phyloP scores from a whole-genome alignment of 1,140 invertebrate genomes.

The Lerema accius region DNA sequence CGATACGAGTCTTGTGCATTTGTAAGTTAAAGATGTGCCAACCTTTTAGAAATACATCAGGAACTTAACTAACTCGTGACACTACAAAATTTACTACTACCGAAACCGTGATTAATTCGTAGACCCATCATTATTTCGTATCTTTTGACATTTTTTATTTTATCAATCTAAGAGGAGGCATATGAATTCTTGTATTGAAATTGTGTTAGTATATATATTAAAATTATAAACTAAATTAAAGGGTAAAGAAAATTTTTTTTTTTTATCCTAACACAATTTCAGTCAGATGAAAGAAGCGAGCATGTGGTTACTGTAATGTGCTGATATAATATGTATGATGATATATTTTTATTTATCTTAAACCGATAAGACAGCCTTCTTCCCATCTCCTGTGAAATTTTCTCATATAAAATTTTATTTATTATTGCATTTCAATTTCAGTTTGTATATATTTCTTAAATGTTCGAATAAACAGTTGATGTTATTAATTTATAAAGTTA shows the following conservation, averaged over 20 bases:
- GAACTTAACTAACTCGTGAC: slow-evolving; percentile 7
- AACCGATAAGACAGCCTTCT: slow-evolving; percentile 20
- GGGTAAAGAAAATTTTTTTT: too few species aligned
- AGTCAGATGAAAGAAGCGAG: slow-evolving; percentile 34
- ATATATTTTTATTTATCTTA: not conserved
- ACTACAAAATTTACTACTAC: slow-evolving; percentile 7
- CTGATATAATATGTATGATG: slow-evolving; percentile 12
- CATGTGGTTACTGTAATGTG: slow-evolving; percentile 21
- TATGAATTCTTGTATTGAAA: slow-evolving; percentile 43
- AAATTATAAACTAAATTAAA: too few species aligned
- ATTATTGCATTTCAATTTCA: too few species aligned
- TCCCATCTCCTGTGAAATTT: not conserved
- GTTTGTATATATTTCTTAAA: too few species aligned
- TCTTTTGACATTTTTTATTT: slow-evolving; percentile 11
- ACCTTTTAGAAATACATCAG: slow-evolving; percentile 44
- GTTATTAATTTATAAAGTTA: not conserved
- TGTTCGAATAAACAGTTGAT: too few species aligned
- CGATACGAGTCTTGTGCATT: slow-evolving; percentile 46
- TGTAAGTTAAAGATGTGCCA: slow-evolving; percentile 41
- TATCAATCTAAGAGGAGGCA: slow-evolving; percentile 45
- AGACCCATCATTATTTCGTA: slow-evolving; percentile 11
- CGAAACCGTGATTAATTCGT: slow-evolving; percentile 9
- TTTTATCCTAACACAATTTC: slow-evolving; percentile 47
- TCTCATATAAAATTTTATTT: not conserved
- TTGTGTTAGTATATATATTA: slow-evolving; percentile 3